A percentile compares a stretch with the other conserved stretches of the same genome.
Evolutionary conservation across 2,797 vertebrate genomes (phyloP).

Genomic region (Garrulus glandarius): DNA sequence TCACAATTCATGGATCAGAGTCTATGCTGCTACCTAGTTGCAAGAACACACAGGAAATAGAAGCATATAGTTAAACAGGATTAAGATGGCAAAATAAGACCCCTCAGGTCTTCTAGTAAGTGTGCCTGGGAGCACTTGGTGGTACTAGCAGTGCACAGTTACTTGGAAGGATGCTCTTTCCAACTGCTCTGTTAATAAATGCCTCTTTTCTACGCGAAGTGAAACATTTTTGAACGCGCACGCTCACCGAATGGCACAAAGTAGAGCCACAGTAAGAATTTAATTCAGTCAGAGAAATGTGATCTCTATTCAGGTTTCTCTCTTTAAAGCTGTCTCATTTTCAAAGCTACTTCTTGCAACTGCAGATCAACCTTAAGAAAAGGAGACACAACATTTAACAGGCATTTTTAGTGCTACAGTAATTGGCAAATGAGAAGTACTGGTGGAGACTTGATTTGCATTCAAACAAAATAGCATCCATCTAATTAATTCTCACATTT

Average conservation of each 20-base stretch:
- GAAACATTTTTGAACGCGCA: background rate
- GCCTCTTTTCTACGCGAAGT: background rate
- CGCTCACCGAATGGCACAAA: background rate
- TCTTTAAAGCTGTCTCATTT: conserved; percentile 7
- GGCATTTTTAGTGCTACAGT: background rate
- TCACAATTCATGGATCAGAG: background rate
- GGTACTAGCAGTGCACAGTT: background rate
- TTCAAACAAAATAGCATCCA: background rate
- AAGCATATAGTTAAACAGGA: background rate
- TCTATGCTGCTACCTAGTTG: background rate
- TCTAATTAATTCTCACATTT: background rate
- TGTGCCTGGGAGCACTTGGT: background rate
- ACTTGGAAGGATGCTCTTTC: background rate
- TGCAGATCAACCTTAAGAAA: background rate
- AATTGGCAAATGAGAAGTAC: background rate
- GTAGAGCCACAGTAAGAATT: background rate
- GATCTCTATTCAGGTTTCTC: background rate
- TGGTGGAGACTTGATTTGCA: background rate
- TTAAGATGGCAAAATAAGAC: background rate
- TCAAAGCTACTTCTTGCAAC: background rate
- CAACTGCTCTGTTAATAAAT: background rate
- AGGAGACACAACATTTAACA: background rate
- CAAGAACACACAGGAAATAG: background rate
- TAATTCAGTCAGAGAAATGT: conserved; percentile 11
- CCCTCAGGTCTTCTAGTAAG: background rate